A percentile compares a stretch with the other conserved stretches of the same genome.
Evolutionary conservation across 1,140 invertebrate species (phyloP).

Genomic region (Capitella teleta): DNA sequence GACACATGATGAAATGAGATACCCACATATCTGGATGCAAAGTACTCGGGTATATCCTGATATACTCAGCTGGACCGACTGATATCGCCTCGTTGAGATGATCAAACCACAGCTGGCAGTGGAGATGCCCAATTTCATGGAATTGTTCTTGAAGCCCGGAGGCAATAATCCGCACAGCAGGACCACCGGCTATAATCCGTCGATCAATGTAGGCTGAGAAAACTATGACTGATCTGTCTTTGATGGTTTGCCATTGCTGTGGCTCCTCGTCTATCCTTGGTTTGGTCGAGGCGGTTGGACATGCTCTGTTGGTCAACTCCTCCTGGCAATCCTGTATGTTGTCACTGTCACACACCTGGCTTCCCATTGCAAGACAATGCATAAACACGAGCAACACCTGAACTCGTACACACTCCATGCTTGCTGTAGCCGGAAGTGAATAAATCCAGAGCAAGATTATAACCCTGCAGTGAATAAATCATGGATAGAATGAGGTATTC

Average conservation of each 20-base stretch:
- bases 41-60: conserved; percentile 4
- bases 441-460: no score
- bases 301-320: no score
- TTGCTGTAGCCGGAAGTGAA: no score
- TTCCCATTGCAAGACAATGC: no score
- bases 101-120: conserved; percentile 5
- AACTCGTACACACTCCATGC: no score
- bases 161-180: conserved; percentile 3
- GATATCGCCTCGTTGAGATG: not conserved
- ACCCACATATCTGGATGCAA: conserved; percentile 3
- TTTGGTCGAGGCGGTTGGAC: no score
- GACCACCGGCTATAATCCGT: not conserved
- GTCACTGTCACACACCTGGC: no score
- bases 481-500: no score
- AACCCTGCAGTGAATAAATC: no score
- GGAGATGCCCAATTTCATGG: conserved; percentile 1
- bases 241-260: conserved; percentile 5
- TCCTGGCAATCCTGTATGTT: no score
- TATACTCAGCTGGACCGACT: conserved; percentile 1
- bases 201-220: conserved; percentile 7
- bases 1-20: conserved; percentile 8
- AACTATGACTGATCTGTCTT: not conserved
- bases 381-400: no score
- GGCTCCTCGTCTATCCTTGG: conserved; percentile 2
- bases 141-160: conserved; percentile 1